phyloP scores from a whole-genome alignment of 2,888 invertebrate species.

The Onthophagus sagittarius region DNA sequence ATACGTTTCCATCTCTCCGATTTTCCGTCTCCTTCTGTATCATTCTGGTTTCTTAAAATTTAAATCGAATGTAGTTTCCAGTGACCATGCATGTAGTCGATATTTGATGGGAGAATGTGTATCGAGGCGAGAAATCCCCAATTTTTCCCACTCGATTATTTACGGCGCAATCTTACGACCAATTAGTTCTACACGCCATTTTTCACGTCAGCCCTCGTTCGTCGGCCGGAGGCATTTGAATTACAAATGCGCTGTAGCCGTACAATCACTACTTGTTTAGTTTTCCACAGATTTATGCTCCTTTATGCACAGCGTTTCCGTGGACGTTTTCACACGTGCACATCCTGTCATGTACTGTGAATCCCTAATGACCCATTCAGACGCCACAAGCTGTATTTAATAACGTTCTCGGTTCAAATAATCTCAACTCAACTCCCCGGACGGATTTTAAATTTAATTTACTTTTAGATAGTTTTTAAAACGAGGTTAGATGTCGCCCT shows the following conservation, averaged over 20 bases:
- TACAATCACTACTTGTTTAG: slow-evolving; percentile 9
- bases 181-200: neutral
- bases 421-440: neutral
- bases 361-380: slow-evolving; percentile 9
- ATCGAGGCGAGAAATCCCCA: neutral
- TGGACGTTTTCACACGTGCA: slow-evolving; percentile 13
- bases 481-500: neutral
- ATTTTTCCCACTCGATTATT: neutral
- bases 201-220: slow-evolving; percentile 4
- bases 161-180: neutral
- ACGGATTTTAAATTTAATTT: neutral
- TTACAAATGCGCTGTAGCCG: slow-evolving; percentile 4
- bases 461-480: neutral
- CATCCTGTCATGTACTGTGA: slow-evolving; percentile 8
- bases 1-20: neutral
- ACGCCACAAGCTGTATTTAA: slow-evolving; percentile 1
- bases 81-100: neutral
- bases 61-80: neutral
- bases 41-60: neutral
- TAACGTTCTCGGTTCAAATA: neutral
- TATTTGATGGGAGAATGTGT: neutral
- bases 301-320: slow-evolving; percentile 9
- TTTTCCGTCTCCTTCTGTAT: neutral
- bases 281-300: slow-evolving; percentile 9
- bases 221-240: neutral